Conservation (phyloP, 2,888 invertebrate genomes). For the Tineola bisselliella region DNA sequence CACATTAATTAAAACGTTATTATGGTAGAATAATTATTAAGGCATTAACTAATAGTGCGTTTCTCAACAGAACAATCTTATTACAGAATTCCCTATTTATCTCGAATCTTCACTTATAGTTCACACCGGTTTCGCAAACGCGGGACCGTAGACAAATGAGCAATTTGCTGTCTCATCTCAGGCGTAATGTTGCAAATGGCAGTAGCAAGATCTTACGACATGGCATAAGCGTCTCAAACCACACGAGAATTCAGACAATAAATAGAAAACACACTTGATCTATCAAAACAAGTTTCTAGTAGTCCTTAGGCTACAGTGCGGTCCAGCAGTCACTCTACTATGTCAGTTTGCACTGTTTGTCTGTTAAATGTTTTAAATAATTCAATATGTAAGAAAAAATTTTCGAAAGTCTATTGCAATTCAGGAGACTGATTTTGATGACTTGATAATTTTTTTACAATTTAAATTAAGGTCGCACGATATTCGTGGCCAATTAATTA, state of each 20-base stretch:
- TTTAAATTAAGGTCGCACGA: background rate
- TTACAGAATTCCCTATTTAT: slow-evolving; percentile 9
- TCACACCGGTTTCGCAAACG: slow-evolving; percentile 38
- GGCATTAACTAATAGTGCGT: slow-evolving; percentile 6
- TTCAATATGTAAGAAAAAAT: background rate
- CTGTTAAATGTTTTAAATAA: no score
- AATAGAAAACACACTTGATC: background rate
- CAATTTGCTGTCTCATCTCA: slow-evolving; percentile 54
- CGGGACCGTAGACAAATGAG: slow-evolving; percentile 46
- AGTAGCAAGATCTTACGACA: slow-evolving; percentile 10
- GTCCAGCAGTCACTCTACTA: no score
- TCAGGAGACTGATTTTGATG: background rate
- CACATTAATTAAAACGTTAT: background rate
- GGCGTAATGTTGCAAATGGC: slow-evolving; percentile 39
- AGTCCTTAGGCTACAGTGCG: no score
- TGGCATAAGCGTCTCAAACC: background rate
- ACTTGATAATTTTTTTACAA: background rate
- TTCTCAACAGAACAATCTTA: slow-evolving; percentile 8
- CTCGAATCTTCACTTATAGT: slow-evolving; percentile 9
- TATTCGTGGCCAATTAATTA: background rate
- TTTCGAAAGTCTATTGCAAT: background rate
- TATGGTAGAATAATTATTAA: background rate
- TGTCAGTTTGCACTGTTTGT: no score
- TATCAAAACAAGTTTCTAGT: background rate
- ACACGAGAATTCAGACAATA: background rate